phyloP scores from a whole-genome alignment of 2,113 vertebrate species.

The Oenanthe oenanthe region DNA sequence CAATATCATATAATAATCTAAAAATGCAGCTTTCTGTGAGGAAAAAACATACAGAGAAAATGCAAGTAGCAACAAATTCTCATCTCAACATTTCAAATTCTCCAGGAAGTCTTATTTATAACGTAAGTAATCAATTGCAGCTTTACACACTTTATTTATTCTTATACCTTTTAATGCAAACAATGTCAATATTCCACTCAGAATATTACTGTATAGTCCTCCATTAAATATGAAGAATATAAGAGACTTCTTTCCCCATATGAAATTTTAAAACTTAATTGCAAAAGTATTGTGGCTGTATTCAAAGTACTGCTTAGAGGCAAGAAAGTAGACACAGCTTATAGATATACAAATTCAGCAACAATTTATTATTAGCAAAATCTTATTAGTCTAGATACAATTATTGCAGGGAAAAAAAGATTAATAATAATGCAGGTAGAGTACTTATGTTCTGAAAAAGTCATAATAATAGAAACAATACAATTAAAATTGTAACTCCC shows the following conservation, averaged over 20 bases:
- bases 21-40: neutral
- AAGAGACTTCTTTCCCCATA: neutral
- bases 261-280: neutral
- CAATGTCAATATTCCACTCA: neutral
- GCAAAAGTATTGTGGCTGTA: neutral
- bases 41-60: neutral
- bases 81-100: neutral
- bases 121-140: neutral
- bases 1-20: neutral
- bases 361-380: neutral
- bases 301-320: neutral
- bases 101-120: neutral
- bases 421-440: neutral
- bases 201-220: neutral
- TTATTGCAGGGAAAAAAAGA: neutral
- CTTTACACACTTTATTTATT: neutral
- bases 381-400: neutral
- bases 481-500: neutral
- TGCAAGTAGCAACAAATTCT: neutral
- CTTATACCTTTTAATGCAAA: neutral
- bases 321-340: neutral
- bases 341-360: neutral
- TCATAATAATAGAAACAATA: neutral
- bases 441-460: neutral
- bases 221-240: neutral